Evolutionary conservation across 2,888 invertebrate genomes (phyloP).

Genomic region (Heliconius cydno): DNA sequence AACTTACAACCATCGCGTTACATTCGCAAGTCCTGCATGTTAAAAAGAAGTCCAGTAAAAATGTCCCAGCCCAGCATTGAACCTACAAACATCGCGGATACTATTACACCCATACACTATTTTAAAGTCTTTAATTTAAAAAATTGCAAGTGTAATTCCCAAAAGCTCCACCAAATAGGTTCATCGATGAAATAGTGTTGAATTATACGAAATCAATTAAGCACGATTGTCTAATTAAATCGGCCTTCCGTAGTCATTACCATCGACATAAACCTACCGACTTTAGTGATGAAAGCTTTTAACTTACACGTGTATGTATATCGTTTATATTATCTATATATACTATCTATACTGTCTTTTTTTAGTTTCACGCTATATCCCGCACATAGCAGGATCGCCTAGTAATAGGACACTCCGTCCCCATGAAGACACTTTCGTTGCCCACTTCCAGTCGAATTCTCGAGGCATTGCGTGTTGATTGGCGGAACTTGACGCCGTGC

Average conservation of each 20-base stretch:
- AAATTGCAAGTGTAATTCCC: neutral
- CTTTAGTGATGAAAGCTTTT: neutral
- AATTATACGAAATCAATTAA: slow-evolving; percentile 8
- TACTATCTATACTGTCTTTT: neutral
- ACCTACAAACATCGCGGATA: neutral
- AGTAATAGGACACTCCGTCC: neutral
- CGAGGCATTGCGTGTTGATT: neutral
- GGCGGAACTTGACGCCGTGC: too few species aligned
- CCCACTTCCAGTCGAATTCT: neutral
- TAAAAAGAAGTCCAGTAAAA: neutral
- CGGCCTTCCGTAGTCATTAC: slow-evolving; percentile 19
- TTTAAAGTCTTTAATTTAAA: neutral
- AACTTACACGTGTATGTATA: slow-evolving; percentile 7
- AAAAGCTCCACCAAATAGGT: neutral
- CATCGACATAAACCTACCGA: neutral
- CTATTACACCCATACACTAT: neutral
- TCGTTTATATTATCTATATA: neutral
- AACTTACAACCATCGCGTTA: too few species aligned
- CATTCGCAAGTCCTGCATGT: too few species aligned
- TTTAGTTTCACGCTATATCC: neutral
- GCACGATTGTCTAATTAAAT: slow-evolving; percentile 18
- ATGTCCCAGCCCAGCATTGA: neutral
- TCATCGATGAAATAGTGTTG: slow-evolving; percentile 9
- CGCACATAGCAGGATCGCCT: neutral
- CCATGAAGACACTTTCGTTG: too few species aligned